Evolutionary conservation across 2,113 vertebrate genomes (phyloP), one percentile per base, ranked within the genome.

Genomic region (Pyxicephalus adspersus): DNA sequence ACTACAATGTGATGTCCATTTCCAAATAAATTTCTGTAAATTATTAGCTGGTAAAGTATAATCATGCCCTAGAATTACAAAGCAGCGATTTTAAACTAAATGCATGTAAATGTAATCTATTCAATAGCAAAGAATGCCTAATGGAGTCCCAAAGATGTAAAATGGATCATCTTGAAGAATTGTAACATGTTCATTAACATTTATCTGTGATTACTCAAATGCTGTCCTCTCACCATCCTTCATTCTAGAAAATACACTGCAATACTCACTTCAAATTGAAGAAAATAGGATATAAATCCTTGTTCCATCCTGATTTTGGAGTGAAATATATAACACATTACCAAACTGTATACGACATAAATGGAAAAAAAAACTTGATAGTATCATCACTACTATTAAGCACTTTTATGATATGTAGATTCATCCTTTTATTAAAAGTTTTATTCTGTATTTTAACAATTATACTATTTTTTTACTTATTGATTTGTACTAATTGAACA

Each of bases 31-130:
- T 54, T 73, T 20, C n/a, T 38, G 17, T 19, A 19, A 60, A 34
- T 26, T 61, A 26, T 45, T 25, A 63, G 5, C 52, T 26, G 16
- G 58, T 23, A 45, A n/a, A 38, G 65, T 11, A 22, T 38, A 45
- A 50, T 19, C 31, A 38, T 38, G 34, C 19, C 9, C 20, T 67
- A 5, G 34, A 67, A 67, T 51, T 63, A 63, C 34, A 76, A 76
- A 26, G 29, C 31, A 74, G n/a, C 38, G 54, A 31, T 34, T 34
- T 57, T 4, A 58, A 74, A 74, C 29, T 4, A 31, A 58, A 74
- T 74, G 71, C 71, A 60, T 60, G 58, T 31, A 60, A 22, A 74
- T 74, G 20, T 22, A 58, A 60, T 58, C 29, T 60, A 60, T 55
- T 74, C 55, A 57, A 45, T 58, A 38, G 28, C n/a, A 60, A 4